A percentile compares a stretch with the other conserved stretches of the same genome.
phyloP scores from a whole-genome alignment of 1,140 invertebrate species.

The Sogatella furcifera region DNA sequence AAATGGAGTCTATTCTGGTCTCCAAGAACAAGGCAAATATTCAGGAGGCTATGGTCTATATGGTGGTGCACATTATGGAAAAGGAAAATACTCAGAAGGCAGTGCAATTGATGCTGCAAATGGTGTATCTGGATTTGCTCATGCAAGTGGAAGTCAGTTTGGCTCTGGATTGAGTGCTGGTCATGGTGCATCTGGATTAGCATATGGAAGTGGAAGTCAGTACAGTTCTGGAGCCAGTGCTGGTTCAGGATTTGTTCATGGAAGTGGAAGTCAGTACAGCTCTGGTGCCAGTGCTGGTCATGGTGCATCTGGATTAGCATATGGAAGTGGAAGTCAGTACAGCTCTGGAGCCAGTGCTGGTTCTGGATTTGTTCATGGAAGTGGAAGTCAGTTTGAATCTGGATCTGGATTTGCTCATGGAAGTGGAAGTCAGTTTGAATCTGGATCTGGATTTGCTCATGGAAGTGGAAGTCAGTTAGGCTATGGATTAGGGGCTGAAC shows the following conservation, averaged over 20 bases:
- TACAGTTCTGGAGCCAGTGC: background rate
- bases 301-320: background rate
- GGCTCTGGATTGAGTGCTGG: conserved; percentile 6
- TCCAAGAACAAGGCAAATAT: background rate
- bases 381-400: background rate
- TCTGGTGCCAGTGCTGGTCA: background rate
- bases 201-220: background rate
- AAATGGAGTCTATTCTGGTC: conserved; percentile 11
- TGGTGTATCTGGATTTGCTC: background rate
- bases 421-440: background rate
- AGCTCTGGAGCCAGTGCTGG: conserved; percentile 3
- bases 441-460: background rate
- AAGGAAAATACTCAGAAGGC: conserved; percentile 6
- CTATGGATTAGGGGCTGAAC: conserved; percentile 2
- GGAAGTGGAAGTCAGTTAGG: background rate
- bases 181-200: background rate
- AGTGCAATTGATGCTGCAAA: background rate
- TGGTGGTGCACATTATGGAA: conserved; percentile 4
- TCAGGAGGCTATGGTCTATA: conserved; percentile 10
- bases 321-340: background rate
- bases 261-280: background rate
- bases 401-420: background rate
- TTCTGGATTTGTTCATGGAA: background rate
- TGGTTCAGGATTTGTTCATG: background rate
- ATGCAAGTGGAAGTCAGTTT: conserved; percentile 2